phyloP scores from a whole-genome alignment of 2,797 vertebrate species.

The Cygnus olor region DNA sequence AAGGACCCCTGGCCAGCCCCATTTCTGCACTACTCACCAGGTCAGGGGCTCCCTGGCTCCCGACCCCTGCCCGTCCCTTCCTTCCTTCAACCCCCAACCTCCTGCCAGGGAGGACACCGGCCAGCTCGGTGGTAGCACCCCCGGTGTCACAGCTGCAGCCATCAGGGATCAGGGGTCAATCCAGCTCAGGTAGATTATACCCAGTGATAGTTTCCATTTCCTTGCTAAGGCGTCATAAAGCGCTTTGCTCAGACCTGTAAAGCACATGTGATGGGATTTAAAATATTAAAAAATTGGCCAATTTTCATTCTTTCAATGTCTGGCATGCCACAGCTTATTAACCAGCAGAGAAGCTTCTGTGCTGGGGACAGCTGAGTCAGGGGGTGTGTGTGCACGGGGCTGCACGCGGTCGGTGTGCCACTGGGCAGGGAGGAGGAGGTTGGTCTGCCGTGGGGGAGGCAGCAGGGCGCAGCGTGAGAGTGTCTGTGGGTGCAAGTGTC shows the following conservation, averaged over 20 bases:
- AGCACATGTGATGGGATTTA: constrained; percentile 46
- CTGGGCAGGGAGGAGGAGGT: neutral
- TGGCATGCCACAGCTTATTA: constrained; percentile 50
- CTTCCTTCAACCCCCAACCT: neutral
- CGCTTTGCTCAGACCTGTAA: constrained; percentile 13
- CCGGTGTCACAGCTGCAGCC: neutral
- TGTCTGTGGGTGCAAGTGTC: neutral
- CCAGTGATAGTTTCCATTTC: constrained; percentile 36
- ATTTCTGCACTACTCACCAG: too few relatives aligned
- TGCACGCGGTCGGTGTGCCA: accelerated
- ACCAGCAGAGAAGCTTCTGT: neutral
- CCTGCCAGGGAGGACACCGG: accelerated
- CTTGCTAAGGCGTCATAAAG: neutral
- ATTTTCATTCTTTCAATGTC: constrained; percentile 66
- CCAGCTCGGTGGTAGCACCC: neutral
- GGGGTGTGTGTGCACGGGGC: neutral
- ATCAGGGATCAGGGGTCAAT: neutral
- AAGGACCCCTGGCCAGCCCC: too few relatives aligned
- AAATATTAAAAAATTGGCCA: constrained; percentile 65
- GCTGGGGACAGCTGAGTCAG: neutral
- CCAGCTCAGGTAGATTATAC: constrained; percentile 49
- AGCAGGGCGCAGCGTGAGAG: neutral
- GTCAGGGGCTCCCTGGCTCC: neutral
- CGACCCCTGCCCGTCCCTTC: neutral
- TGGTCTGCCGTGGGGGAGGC: neutral